Percentiles rank a stretch among this genome's conserved stretches.
Evolutionary conservation across 1,140 invertebrate species (phyloP).

Genomic region (Hycleus phaleratus): DNA sequence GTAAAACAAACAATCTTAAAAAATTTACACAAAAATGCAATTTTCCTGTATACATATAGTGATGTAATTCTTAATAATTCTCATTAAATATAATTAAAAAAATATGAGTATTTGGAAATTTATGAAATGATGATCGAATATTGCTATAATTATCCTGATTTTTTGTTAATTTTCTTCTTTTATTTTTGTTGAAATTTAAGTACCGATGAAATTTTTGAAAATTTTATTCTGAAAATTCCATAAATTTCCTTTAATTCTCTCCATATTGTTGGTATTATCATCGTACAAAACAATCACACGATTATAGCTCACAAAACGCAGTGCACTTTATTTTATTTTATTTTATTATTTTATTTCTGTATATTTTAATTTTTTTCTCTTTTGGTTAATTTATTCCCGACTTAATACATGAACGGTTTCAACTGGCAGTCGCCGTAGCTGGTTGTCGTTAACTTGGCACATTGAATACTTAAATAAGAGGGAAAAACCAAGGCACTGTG

Average conservation of each 20-base stretch:
- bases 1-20: conserved; percentile 21
- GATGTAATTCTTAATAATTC: conserved; percentile 12
- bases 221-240: too few species aligned
- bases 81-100: too few species aligned
- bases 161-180: too few species aligned
- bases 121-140: conserved; percentile 10
- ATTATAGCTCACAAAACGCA: conserved; percentile 1
- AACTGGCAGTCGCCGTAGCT: conserved; percentile 34
- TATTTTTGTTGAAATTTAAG: too few species aligned
- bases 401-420: conserved; percentile 23
- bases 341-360: too few species aligned
- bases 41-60: conserved; percentile 17
- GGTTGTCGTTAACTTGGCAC: conserved; percentile 31
- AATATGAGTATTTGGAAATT: conserved; percentile 34
- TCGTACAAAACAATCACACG: too few species aligned
- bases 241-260: too few species aligned
- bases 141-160: too few species aligned
- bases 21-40: conserved; percentile 20
- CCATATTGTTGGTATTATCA: too few species aligned
- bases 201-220: too few species aligned
- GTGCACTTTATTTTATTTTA: conserved; percentile 4
- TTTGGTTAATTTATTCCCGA: too few species aligned
- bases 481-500: conserved; percentile 29
- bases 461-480: conserved; percentile 27
- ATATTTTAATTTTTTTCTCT: too few species aligned